A percentile compares a stretch with the other conserved stretches of the same genome.
Evolutionary conservation across 2,113 vertebrate species (phyloP).

Genomic region (Caretta caretta): DNA sequence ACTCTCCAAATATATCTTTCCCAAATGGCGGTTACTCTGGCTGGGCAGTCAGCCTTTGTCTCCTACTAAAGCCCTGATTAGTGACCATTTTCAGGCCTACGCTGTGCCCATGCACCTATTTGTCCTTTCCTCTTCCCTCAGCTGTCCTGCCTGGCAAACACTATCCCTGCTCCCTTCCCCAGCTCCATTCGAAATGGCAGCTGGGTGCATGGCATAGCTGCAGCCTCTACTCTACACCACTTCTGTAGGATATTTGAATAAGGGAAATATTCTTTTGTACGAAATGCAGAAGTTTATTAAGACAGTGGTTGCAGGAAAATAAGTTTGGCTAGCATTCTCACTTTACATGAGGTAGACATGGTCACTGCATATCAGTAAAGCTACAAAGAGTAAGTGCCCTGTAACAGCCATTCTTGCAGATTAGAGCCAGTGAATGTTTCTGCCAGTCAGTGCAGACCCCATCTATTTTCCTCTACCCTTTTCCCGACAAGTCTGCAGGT

Average conservation of each 20-base stretch:
- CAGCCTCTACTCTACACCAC: background rate
- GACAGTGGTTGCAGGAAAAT: no score
- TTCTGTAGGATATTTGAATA: background rate
- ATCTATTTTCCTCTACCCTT: no score
- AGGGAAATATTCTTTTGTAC: background rate
- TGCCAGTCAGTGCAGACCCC: no score
- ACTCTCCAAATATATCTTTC: background rate
- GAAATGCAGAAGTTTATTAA: no score
- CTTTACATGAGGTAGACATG: no score
- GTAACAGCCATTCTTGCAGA: no score
- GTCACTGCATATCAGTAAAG: no score
- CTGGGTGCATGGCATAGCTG: background rate
- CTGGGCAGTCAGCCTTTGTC: background rate
- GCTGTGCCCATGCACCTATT: background rate
- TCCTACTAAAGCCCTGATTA: background rate
- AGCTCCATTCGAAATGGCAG: background rate
- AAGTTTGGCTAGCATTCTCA: no score
- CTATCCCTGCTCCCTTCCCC: background rate
- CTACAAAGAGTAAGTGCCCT: no score
- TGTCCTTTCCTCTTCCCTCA: background rate
- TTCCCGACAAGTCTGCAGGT: no score
- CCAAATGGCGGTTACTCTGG: background rate
- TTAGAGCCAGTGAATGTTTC: no score
- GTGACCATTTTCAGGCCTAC: background rate
- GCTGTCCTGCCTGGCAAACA: background rate